Evolutionary conservation across 2,113 vertebrate species (phyloP).

Genomic region (Pagrus major): DNA sequence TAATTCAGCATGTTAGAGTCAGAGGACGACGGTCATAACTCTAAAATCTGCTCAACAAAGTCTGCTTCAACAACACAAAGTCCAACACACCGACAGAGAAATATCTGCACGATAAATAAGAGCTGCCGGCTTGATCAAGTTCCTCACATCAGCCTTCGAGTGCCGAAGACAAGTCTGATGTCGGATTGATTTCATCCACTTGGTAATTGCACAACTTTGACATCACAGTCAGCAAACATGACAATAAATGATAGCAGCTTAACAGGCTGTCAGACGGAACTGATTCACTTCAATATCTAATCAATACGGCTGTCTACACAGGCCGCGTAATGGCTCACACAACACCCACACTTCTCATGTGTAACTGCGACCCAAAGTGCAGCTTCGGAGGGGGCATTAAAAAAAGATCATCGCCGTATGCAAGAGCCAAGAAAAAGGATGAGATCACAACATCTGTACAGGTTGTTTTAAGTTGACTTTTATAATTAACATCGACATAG

Average conservation of each 20-base stretch:
- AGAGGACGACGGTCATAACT: constrained; percentile 10
- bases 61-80: background rate
- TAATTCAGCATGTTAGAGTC: constrained; percentile 26
- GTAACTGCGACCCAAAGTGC: background rate
- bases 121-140: background rate
- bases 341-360: too few species aligned
- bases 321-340: background rate
- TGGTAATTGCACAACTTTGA: background rate
- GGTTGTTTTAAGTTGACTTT: background rate
- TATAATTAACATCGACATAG: too few species aligned
- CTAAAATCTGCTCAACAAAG: background rate
- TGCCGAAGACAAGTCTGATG: background rate
- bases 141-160: background rate
- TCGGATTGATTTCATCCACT: background rate
- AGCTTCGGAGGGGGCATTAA: background rate
- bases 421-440: too few species aligned
- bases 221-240: constrained; percentile 9
- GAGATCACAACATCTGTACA: background rate
- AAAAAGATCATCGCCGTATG: too few species aligned
- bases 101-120: background rate
- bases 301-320: background rate
- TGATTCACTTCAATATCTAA: background rate
- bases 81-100: background rate
- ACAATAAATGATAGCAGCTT: background rate
- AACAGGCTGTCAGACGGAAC: background rate